phyloP scores from a whole-genome alignment of 2,888 invertebrate genomes.

The Zaprionus lineosus region DNA sequence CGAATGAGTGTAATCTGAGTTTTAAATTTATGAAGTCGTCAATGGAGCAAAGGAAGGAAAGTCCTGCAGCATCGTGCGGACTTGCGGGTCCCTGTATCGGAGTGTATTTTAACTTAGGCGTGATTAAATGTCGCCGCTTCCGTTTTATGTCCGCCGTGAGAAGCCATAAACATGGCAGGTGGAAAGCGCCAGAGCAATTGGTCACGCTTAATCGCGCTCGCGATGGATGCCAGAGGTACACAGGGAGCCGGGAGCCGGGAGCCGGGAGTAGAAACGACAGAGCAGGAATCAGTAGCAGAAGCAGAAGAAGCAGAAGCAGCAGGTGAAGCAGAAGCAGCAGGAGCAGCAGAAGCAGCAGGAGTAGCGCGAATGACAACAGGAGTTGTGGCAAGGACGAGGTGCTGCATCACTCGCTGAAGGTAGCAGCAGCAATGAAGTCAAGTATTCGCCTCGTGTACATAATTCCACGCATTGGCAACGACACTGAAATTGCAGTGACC shows the following conservation, averaged over 20 bases:
- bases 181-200: slow-evolving; percentile 62
- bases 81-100: not conserved
- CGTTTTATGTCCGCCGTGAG: slow-evolving; percentile 42
- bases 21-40: slow-evolving; percentile 63
- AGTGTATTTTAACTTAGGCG: slow-evolving; percentile 21
- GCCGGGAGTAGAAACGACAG: no score
- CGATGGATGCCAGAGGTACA: no score
- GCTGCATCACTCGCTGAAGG: not conserved
- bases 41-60: slow-evolving; percentile 21
- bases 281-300: slow-evolving; percentile 3
- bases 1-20: slow-evolving; percentile 23
- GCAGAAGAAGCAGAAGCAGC: no score
- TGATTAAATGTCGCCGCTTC: slow-evolving; percentile 62
- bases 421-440: slow-evolving; percentile 40
- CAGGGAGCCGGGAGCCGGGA: no score
- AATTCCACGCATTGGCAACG: slow-evolving; percentile 58
- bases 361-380: not conserved
- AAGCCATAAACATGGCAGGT: slow-evolving; percentile 52
- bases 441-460: slow-evolving; percentile 65
- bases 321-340: slow-evolving; percentile 10
- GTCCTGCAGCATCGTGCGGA: slow-evolving; percentile 2
- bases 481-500: slow-evolving; percentile 37
- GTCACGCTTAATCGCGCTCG: slow-evolving; percentile 73
- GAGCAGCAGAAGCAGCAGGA: not conserved
- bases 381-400: not conserved